Base-by-base conservation (phyloP, 2,888 invertebrate genomes). In the Venustoraphidia nigricollis region DNA sequence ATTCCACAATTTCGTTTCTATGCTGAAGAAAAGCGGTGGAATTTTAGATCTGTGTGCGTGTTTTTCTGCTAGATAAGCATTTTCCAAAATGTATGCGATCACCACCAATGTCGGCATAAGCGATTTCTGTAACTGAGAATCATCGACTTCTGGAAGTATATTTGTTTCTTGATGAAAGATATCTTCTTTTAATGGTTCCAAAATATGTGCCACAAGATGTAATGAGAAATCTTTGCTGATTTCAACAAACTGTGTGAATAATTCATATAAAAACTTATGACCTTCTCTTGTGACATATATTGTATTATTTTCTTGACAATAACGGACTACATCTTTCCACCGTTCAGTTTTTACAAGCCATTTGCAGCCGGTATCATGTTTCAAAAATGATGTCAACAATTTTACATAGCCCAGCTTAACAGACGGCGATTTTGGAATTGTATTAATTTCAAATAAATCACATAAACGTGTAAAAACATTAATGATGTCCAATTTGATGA, bases 241-340 rank as follows among this genome's bases (percentile, higher is more conserved):
- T 45, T 73, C 70, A 14, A 71, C 68, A 2, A 73, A 62, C 60
- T 71, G 74, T 65, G 75, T 74, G 1, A 82, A 57, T 47, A 83
- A 70, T 50, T 69, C 68, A 13, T 73, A 71, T 13, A 83, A 66
- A 56, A 86, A 78, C 50, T 73, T 71, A 47, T 79, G 76, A 8
- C 79, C 76, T 59, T 82, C 79, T 38, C 79, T 71, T 0, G 78
- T 73, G 9, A 86, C 77, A 58, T 85, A 87, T 39, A 86, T 68
- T 0, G 86, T 86, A 51, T 79, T 76, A 61, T 77, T 78, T 47
- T 75, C 68, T 55, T 79, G 74, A 51, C 77, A 78, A 45, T 78
- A 73, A 49, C 69, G 70, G 4, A 84, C 63, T 34, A 83, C 72
- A 55, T 78, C 71, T 50, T 69, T 72, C 85, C 86, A 87, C 10